These are phyloP conservation scores for Anniella stebbinsi DNA, from an alignment of 2,797 vertebrate genomes.

Conservation along the genomic window DNA sequence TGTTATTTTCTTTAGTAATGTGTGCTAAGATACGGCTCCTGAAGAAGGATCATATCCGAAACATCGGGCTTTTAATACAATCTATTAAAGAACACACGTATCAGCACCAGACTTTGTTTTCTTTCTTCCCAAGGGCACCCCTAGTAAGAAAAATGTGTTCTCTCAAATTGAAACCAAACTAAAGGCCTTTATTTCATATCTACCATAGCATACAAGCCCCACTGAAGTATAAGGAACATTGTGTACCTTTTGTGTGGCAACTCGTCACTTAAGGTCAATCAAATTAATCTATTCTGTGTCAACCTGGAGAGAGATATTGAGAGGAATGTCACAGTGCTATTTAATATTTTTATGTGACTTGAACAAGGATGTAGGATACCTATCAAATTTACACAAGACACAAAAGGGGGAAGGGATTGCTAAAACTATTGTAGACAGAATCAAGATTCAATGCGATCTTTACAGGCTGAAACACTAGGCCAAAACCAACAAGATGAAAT, in stretches of 20 bases:
- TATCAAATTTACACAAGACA: too few relatives aligned
- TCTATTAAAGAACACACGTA: too few relatives aligned
- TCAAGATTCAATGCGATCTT: neutral
- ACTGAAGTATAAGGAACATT: neutral
- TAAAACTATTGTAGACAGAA: neutral
- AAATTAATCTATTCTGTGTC: neutral
- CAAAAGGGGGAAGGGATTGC: neutral
- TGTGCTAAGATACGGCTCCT: too few relatives aligned
- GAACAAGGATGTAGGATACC: neutral
- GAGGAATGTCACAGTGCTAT: neutral
- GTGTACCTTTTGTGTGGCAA: neutral
- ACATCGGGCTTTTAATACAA: too few relatives aligned
- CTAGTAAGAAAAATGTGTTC: neutral
- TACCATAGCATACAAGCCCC: neutral
- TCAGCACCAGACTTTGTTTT: too few relatives aligned
- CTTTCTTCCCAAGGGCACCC: too few relatives aligned
- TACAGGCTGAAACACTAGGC: too few relatives aligned
- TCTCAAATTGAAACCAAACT: neutral
- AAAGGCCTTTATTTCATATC: neutral
- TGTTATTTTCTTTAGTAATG: too few relatives aligned
- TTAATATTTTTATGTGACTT: neutral
- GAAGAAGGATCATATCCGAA: too few relatives aligned
- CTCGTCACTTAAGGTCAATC: neutral
- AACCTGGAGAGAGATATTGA: neutral
- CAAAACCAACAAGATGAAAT: neutral